Base-by-base conservation (phyloP, 2,797 vertebrate genomes). In the Vultur gryphus region DNA sequence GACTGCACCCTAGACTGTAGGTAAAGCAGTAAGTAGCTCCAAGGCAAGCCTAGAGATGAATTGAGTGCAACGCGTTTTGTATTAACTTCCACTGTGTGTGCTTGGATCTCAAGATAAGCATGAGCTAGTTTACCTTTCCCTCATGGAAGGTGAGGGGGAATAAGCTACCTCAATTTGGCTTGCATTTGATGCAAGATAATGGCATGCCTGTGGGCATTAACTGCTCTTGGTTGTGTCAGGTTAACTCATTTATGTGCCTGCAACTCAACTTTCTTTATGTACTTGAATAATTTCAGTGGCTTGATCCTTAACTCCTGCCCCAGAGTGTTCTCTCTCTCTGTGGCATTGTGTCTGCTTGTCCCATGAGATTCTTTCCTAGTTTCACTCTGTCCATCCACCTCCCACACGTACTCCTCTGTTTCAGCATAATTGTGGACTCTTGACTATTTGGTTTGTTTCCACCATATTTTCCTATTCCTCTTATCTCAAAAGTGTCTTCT, bases 81-180 rank as follows among this genome's bases (percentile, higher is more conserved):
- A 29, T 72, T 81, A 79, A 54, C 28, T 79, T 21, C n/a, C 16
- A 14, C 11, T 52, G 28, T 57, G 28, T 59, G 48, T 66, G 25
- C 78, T 89, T 87, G 59, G 69, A 93, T 94, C 57, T 75, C 37
- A 33, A 93, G 83, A 71, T 91, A 94, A 92, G 57, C 26, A 4
- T 37, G 37, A 81, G 13, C 37, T 93, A 17, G 54, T 70, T 85
- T 73, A 58, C 57, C 48, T 89, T 82, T 55, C 58, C 48, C 6
- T 89, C 1, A 1, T 55, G 44, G 78, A 89, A 72, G 80, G 43
- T 76, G 55, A 70, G 15, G 26, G 52, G 83, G 31, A 70, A 70
- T 44, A 80, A 70, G 12, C 51, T 73, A 8, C 78, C 57, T 84
- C 48, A 23, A 4, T 82, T 66, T 72, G 35, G 19, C 28, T 87